These are phyloP conservation scores for Heterodera carotae DNA, from an alignment of 1,140 invertebrate species.

Conservation along the genomic window DNA sequence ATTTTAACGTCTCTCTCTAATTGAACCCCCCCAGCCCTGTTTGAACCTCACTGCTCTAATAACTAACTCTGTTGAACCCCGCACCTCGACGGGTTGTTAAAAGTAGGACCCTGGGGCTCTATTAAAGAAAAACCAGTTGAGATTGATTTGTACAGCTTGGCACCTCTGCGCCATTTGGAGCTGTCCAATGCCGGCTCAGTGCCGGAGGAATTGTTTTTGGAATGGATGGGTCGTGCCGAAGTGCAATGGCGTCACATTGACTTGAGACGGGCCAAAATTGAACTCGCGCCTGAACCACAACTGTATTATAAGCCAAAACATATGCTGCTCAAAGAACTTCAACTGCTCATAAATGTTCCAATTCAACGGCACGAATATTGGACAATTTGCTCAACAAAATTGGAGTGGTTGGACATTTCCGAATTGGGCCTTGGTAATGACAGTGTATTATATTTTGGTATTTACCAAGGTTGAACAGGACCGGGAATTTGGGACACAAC, in stretches of 20 bases:
- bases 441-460: no score
- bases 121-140: no score
- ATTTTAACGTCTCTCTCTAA: no score
- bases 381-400: constrained; percentile 28
- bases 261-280: constrained; percentile 30
- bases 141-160: constrained; percentile 32
- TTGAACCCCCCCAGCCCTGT: no score
- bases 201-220: constrained; percentile 1
- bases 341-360: no score
- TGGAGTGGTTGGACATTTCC: constrained; percentile 52
- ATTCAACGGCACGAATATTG: constrained; percentile 24
- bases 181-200: constrained; percentile 20
- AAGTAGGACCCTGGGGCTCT: no score
- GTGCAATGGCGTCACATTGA: constrained; percentile 27
- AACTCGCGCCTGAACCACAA: no score
- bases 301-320: not conserved
- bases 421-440: constrained; percentile 3
- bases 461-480: no score
- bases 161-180: constrained; percentile 42
- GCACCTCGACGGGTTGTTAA: constrained; percentile 22
- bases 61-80: no score
- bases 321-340: no score
- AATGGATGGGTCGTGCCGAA: not conserved
- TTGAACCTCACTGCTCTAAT: no score
- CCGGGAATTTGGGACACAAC: no score